Base-by-base conservation (phyloP, 2,113 vertebrate species). In the Progne subis region DNA sequence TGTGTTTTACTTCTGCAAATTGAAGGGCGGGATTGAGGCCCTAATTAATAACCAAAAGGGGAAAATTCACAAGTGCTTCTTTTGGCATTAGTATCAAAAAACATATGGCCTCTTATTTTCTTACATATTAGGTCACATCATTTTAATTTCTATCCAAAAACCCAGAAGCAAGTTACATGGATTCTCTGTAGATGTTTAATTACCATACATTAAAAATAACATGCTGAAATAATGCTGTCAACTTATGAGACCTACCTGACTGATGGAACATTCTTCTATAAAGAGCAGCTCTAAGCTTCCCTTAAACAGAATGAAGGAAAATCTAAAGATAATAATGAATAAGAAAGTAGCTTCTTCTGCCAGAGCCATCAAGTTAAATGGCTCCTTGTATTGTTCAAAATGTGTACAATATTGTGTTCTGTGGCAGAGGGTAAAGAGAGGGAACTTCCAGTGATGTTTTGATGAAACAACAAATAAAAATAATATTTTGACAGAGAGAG, bases 391-490 rank as follows among this genome's bases (percentile, higher is more conserved):
- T 92, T 86, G 78, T 95, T 97, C 70, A 74, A 84, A 86, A 77
- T 55, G 6, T 89, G 89, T 89, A 59, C 90, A 79, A 90, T 92
- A 89, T 75, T 90, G 82, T 95, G 72, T 61, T 95, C 78, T 80
- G 69, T 92, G 95, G 94, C 96, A 97, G 95, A 94, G 74, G 94
- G 95, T 90, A 93, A 96, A 96, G 92, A 87, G 86, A 91, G 72
- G 83, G 75, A 96, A 96, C 88, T 94, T 95, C 78, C 79, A 95
- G 60, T 94, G 93, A 96, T 1, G 11, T 94, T 93, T 96, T 88
- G 97, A 92, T 88, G 75, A 88, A 96, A 93, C 72, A 97, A 96
- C 77, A 96, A 97, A 96, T 82, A 95, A 95, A 98, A 98, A 94
- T 92, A 96, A 95, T 97, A 94, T 86, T 97, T 93, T 96, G 96